Evolutionary conservation across 2,113 vertebrate genomes (phyloP), one percentile per base, ranked within the genome.

Genomic region (Petromus typicus): DNA sequence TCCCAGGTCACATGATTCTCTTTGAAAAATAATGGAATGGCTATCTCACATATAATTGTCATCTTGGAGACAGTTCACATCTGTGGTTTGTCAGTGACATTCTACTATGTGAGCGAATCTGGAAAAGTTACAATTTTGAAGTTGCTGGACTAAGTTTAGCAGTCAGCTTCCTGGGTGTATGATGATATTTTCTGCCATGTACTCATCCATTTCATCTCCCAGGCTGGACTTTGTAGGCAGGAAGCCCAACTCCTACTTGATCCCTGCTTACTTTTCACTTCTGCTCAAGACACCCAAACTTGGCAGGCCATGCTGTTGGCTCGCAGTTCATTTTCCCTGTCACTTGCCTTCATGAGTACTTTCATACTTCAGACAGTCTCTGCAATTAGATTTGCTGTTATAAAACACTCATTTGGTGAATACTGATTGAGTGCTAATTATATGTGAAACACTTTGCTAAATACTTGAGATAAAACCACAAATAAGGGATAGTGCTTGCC

Each of bases 211-310:
- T 83, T 80, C 22, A 1, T 89, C 67, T 83, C 67, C 23, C 75
- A 40, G 71, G 43, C 61, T 82, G 83, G 67, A 82, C 56, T 90
- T 56, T 48, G 40, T 90, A 82, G 94, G 94, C 92, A 94, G 86
- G 45, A 89, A 92, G 91, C 93, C 86, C 83, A 82, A 54, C 82
- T 82, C 82, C 83, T 61, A 45, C 61, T 84, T 91, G 87, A 91
- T 93, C 66, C 84, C 94, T 83, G 83, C 89, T 89, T 95, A 56
- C 93, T 95, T 96, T 81, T 89, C 86, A 79, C 79, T 96, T 93
- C 90, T 87, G 14, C 91, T 79, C 54, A 64, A 91, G 64, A 75
- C 84, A 82, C 75, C 34, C 75, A 40, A 34, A 78, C 75, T 40
- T 92, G 95, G 89, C 85, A 88, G 64, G 66, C 91, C 64, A 64